Evolutionary conservation across 2,797 vertebrate genomes (phyloP).

Genomic region (Pyrrhura leucotis): DNA sequence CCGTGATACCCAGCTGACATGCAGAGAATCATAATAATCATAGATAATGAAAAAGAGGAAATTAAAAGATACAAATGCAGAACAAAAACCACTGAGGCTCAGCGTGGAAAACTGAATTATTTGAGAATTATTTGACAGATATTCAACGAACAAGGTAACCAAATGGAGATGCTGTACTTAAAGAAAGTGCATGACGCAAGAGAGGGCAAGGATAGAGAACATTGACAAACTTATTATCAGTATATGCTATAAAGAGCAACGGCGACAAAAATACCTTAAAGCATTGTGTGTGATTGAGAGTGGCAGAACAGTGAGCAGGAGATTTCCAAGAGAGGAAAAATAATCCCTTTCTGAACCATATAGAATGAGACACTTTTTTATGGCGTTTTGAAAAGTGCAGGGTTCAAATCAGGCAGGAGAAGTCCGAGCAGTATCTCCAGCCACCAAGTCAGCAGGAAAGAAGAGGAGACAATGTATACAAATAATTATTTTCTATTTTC

Average conservation of each 20-base stretch:
- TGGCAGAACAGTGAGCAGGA: background rate
- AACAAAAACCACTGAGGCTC: background rate
- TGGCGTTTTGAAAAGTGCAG: background rate
- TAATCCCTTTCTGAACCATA: background rate
- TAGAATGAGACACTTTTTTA: background rate
- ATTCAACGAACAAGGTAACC: background rate
- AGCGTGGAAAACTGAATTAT: background rate
- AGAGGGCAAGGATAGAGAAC: background rate
- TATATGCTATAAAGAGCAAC: background rate
- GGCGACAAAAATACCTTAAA: background rate
- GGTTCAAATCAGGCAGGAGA: background rate
- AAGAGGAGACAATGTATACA: background rate
- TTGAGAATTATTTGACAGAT: background rate
- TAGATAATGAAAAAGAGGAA: background rate
- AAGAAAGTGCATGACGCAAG: background rate
- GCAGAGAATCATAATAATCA: background rate
- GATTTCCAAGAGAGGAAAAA: background rate
- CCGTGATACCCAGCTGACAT: background rate
- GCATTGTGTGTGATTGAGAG: background rate
- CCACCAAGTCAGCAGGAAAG: background rate
- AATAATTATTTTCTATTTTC: background rate
- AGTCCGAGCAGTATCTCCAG: background rate
- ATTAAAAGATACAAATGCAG: background rate
- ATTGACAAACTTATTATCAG: background rate
- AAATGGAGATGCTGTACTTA: background rate